These are phyloP conservation scores for Cheilosia vernalis DNA, from an alignment of 2,888 invertebrate species.

Conservation along the genomic window DNA sequence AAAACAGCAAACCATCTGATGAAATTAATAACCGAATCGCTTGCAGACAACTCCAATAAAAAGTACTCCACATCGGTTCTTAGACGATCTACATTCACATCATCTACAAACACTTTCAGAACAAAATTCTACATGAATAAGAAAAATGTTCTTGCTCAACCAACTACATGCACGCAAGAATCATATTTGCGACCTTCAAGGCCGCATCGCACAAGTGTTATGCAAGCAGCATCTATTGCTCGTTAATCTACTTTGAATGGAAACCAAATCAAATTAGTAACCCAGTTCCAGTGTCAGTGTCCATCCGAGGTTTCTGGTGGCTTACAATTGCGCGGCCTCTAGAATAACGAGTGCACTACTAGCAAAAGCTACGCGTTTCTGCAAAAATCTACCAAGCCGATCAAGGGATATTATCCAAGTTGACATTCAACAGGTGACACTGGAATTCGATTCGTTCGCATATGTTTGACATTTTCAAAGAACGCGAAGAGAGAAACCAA, in stretches of 20 bases:
- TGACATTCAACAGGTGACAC: slow-evolving; percentile 65
- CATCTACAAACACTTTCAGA: slow-evolving; percentile 1
- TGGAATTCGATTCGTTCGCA: slow-evolving; percentile 52
- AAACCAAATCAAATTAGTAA: slow-evolving; percentile 50
- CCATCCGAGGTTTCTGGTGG: slow-evolving; percentile 22
- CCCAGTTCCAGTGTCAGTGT: slow-evolving; percentile 53
- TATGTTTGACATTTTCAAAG: slow-evolving; percentile 58
- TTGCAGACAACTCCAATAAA: neutral
- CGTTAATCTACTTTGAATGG: slow-evolving; percentile 10
- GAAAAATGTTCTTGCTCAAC: neutral
- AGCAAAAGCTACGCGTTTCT: slow-evolving; percentile 6
- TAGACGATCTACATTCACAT: neutral
- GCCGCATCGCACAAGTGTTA: slow-evolving; percentile 36
- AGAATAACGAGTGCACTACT: slow-evolving; percentile 48
- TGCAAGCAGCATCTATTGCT: slow-evolving; percentile 40
- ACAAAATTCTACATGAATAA: neutral
- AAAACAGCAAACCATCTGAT: neutral
- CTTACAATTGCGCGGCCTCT: slow-evolving; percentile 27
- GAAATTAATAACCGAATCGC: neutral
- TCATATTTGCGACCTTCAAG: slow-evolving; percentile 49
- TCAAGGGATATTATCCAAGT: slow-evolving; percentile 50
- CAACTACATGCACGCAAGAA: slow-evolving; percentile 11
- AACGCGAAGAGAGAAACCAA: slow-evolving; percentile 22
- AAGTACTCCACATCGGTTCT: neutral
- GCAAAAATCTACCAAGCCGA: slow-evolving; percentile 26